Percentiles rank a stretch among this genome's conserved stretches.
phyloP scores from a whole-genome alignment of 1,140 invertebrate genomes.

The Anagrus nilaparvatae region DNA sequence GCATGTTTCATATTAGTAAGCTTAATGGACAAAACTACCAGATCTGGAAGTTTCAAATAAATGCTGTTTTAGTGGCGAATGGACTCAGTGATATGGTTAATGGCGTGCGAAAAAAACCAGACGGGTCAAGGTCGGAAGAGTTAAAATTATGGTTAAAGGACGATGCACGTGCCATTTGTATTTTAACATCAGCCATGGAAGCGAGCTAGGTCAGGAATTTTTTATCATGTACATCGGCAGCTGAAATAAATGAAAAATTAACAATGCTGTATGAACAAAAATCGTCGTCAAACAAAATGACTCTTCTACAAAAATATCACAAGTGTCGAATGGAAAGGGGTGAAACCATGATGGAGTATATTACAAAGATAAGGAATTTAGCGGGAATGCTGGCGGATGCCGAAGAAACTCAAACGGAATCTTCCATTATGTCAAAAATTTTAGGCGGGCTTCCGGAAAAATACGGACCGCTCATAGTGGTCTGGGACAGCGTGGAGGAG shows the following conservation, averaged over 20 bases:
- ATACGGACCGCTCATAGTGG: background rate
- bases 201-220: background rate
- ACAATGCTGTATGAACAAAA: background rate
- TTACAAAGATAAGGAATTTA: background rate
- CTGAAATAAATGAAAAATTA: background rate
- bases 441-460: background rate
- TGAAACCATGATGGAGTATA: background rate
- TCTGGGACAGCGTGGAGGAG: background rate
- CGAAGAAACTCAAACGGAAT: background rate
- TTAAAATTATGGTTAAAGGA: background rate
- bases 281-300: background rate
- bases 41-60: constrained; percentile 1
- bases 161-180: background rate
- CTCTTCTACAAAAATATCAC: background rate
- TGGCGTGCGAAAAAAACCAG: background rate
- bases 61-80: background rate
- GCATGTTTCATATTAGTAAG: background rate
- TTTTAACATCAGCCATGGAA: background rate
- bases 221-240: background rate
- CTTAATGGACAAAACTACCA: background rate
- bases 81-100: background rate
- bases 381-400: background rate
- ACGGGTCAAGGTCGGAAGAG: background rate
- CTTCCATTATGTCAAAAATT: background rate
- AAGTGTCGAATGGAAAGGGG: background rate